Evolutionary conservation across 1,140 invertebrate species (phyloP).

Genomic region (Lucilia sericata): DNA sequence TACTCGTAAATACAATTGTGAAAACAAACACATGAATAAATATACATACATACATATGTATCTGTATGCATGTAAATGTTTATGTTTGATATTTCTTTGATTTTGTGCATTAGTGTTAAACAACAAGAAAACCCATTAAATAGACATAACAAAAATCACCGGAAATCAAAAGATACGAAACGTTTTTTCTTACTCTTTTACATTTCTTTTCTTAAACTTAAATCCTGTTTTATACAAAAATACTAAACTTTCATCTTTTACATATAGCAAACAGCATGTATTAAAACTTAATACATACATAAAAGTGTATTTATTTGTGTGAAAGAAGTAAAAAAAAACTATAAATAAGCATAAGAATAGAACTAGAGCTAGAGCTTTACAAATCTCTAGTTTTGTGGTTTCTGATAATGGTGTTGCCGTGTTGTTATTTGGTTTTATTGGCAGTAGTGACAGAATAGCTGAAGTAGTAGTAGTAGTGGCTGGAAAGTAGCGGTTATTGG

Average conservation of each 20-base stretch:
- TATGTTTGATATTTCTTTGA: neutral
- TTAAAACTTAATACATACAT: neutral
- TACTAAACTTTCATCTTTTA: neutral
- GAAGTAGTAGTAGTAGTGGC: neutral
- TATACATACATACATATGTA: no score
- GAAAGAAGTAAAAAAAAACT: neutral
- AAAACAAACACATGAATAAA: no score
- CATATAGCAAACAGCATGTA: neutral
- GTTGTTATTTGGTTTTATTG: neutral
- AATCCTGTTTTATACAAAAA: neutral
- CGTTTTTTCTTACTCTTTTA: neutral
- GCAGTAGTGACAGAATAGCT: neutral
- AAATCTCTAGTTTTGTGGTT: slow-evolving; percentile 26
- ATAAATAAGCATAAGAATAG: slow-evolving; percentile 20
- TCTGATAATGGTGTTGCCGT: neutral
- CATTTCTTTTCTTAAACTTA: neutral
- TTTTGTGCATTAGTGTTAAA: neutral
- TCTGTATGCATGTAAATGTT: neutral
- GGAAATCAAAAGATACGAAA: slow-evolving; percentile 42
- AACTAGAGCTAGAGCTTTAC: neutral
- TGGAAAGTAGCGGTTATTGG: neutral
- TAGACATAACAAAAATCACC: slow-evolving; percentile 29
- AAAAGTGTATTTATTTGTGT: neutral
- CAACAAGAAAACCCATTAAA: slow-evolving; percentile 27
- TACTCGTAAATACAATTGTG: slow-evolving; percentile 18